Base-by-base conservation (phyloP, 2,797 vertebrate genomes). In the Coracias cyanogaster region DNA sequence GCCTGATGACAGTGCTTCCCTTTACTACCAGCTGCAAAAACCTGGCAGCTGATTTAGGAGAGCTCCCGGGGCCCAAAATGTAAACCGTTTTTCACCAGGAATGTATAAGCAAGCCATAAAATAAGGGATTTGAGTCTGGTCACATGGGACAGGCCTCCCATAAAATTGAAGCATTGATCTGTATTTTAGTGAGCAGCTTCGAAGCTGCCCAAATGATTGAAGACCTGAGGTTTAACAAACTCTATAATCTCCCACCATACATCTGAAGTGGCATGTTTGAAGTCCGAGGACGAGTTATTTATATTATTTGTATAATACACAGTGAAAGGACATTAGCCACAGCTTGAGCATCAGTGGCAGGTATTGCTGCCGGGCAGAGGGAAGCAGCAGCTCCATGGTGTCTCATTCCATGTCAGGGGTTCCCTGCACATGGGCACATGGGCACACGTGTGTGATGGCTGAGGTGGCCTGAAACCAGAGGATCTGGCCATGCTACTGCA, bases 61-160 rank as follows among this genome's bases (percentile, higher is more conserved):
- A 96, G 97, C 96, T 98, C 98, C 98, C 96, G 84, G 97, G 97
- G 97, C 96, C 96, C 97, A 98, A 98, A 98, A 99, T 99, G 99
- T 99, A 99, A 99, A 99, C 99, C 98, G 97, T 98, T 98, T 98
- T 98, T 98, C 98, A 98, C 98, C 98, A 98, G 98, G 99, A 99
- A 99, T 99, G 99, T 98, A 98, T 99, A 99, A 99, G 99, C 99
- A 99, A 99, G 98, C 98, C 98, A 98, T 99, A 99, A 99, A 99
- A 99, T 98, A 98, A 98, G 97, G 98, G 98, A 98, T 99, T 98
- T 98, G 98, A 97, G 96, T 97, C 95, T 96, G 98, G 98, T 98
- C 98, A 98, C 97, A 97, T 97, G 98, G 98, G 98, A 98, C 97
- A 95, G 98, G 98, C 98, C 96, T 93, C 98, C 98, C 98, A 98